A percentile compares a stretch with the other conserved stretches of the same genome.
Conservation (phyloP, 2,888 invertebrate species). For the Calephelis perditalis region DNA sequence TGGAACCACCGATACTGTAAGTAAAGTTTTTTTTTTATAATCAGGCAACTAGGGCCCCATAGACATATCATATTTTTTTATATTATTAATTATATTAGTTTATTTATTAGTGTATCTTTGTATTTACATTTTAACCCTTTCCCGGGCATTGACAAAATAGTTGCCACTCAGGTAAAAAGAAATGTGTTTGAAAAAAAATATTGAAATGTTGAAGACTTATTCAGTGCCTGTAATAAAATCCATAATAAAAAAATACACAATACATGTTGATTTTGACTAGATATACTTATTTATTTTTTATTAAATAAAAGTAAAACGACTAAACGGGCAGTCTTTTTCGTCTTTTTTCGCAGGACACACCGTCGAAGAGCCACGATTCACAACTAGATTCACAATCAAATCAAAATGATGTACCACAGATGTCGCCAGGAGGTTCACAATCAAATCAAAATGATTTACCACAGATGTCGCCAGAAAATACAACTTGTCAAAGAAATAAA, state of each 20-base stretch:
- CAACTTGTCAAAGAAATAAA: conserved; percentile 24
- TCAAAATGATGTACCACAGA: neutral
- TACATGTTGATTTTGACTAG: neutral
- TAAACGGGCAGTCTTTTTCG: neutral
- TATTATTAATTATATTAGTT: neutral
- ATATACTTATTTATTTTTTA: neutral
- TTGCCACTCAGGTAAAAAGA: neutral
- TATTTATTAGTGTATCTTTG: neutral
- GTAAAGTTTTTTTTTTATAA: conserved; percentile 6
- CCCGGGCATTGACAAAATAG: conserved; percentile 5
- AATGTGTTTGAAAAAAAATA: no score
- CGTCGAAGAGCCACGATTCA: neutral
- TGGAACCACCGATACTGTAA: conserved; percentile 5
- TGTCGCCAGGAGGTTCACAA: conserved; percentile 14
- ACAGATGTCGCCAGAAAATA: conserved; percentile 17
- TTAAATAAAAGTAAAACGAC: neutral
- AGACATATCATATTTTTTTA: neutral
- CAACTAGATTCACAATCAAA: neutral
- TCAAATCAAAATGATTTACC: conserved; percentile 25
- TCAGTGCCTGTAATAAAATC: conserved; percentile 2
- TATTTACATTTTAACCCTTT: conserved; percentile 6
- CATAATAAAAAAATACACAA: neutral
- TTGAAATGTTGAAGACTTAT: no score
- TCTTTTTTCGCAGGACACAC: conserved; percentile 5
- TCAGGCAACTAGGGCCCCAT: conserved; percentile 2